phyloP scores from a whole-genome alignment of 2,113 vertebrate genomes.

The Tachuris rubrigastra region DNA sequence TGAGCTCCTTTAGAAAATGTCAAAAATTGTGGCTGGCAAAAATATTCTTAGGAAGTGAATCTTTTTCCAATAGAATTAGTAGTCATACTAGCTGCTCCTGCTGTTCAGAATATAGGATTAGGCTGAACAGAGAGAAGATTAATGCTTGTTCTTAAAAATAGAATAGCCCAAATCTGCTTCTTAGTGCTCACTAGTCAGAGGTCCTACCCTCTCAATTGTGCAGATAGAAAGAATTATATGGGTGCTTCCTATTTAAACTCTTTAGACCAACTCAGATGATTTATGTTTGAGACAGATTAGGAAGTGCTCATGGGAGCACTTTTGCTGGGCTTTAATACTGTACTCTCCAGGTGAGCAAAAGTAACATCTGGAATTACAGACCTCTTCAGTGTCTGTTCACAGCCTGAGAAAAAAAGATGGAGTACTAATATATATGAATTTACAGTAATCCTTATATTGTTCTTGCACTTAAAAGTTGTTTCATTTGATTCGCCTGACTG shows the following conservation, averaged over 20 bases:
- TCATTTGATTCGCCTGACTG: neutral
- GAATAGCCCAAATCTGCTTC: neutral
- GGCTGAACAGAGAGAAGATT: neutral
- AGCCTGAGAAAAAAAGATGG: neutral
- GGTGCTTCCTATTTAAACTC: neutral
- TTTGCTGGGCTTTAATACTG: neutral
- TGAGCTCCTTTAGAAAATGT: neutral
- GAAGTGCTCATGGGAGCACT: neutral
- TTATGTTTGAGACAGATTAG: neutral
- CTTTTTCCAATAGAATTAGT: neutral
- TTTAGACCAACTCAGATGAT: neutral
- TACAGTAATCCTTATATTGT: neutral
- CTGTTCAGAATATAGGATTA: neutral
- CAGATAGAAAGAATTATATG: neutral
- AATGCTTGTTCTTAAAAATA: neutral
- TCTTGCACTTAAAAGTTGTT: neutral
- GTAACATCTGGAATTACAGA: neutral
- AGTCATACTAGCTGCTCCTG: neutral
- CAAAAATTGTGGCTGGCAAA: neutral
- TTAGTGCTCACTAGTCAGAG: neutral
- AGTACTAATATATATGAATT: neutral
- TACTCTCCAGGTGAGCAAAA: neutral
- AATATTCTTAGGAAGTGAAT: neutral
- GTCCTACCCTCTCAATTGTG: neutral
- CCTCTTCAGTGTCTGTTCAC: neutral